Evolutionary conservation across 2,797 vertebrate species (phyloP), one percentile per base, ranked within the genome.

Genomic region (Rhyacichthys aspro): DNA sequence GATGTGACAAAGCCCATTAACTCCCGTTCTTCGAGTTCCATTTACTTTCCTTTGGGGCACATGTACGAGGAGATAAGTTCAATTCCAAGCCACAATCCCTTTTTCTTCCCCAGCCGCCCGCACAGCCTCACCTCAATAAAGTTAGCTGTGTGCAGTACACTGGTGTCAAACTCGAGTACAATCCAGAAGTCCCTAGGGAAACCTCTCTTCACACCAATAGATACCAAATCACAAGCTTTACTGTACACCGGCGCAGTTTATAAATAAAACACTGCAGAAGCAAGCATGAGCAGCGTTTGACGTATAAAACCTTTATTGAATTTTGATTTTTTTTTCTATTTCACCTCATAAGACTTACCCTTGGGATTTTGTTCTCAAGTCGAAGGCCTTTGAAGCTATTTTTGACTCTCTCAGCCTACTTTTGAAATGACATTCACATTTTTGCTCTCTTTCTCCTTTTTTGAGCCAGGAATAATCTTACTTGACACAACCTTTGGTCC

Each of bases 381-480:
- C 69, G 55, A 68, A 78, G 70, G 78, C 77, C 80, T 89, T 88
- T 89, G 83, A 86, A 87, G 88, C 84, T 90, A 88, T 90, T 91
- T 90, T 70, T 81, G 84, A 88, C 84, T 85, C 58, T 58, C 64
- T 79, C 85, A 91, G 82, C 88, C 87, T 88, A 89, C 87, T 89
- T 90, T 74, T 80, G 70, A 83, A 85, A 87, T 84, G 76, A 83
- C 84, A 77, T 82, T 79, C 79, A 78, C 78, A 77, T 77, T 86
- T 86, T 74, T 73, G 73, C 75, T 82, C 82, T 78, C 67, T 65
- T 72, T 76, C 37, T 71, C 73, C 63, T 70, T 76, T 69, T 72
- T 70, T 39, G 58, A 82, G 76, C 72, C 37, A 76, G 62, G 54
- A 79, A 81, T 79, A 81, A 84, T 83, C 77, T 77, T 59, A 43